Evolutionary conservation across 2,888 invertebrate genomes (phyloP).

Genomic region (Andrena bucephala): DNA sequence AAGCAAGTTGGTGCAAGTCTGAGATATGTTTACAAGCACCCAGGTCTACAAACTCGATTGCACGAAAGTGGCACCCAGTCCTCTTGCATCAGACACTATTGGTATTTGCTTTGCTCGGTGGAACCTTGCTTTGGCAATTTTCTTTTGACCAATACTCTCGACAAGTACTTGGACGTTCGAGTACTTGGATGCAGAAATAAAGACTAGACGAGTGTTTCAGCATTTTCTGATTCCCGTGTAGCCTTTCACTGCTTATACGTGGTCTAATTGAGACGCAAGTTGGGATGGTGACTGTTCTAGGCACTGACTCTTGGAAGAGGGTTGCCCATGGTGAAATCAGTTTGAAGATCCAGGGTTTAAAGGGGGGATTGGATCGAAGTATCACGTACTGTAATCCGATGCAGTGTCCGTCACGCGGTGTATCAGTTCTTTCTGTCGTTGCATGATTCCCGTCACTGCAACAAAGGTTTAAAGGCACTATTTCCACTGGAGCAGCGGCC

Average conservation of each 20-base stretch:
- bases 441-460: slow-evolving; percentile 76
- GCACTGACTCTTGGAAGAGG: slow-evolving; percentile 7
- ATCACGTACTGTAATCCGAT: slow-evolving; percentile 74
- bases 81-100: slow-evolving; percentile 8
- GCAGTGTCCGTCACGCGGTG: slow-evolving; percentile 76
- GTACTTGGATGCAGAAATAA: too few relatives aligned
- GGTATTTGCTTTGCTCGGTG: not conserved
- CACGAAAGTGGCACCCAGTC: not conserved
- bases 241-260: too few relatives aligned
- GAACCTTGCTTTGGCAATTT: too few relatives aligned
- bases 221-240: too few relatives aligned
- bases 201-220: too few relatives aligned
- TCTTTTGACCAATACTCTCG: too few relatives aligned
- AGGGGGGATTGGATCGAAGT: slow-evolving; percentile 6
- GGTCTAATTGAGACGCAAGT: not conserved
- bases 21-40: slow-evolving; percentile 2
- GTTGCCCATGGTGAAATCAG: not conserved
- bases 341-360: not conserved
- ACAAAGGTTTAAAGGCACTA: slow-evolving; percentile 62
- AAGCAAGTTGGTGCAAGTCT: slow-evolving; percentile 9
- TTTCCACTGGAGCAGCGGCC: slow-evolving; percentile 18
- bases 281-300: not conserved
- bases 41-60: slow-evolving; percentile 6
- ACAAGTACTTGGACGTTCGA: too few relatives aligned
- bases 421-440: slow-evolving; percentile 74